Evolutionary conservation across 2,888 invertebrate genomes (phyloP), one percentile per base, ranked within the genome.

Genomic region (Sialis lutaria): DNA sequence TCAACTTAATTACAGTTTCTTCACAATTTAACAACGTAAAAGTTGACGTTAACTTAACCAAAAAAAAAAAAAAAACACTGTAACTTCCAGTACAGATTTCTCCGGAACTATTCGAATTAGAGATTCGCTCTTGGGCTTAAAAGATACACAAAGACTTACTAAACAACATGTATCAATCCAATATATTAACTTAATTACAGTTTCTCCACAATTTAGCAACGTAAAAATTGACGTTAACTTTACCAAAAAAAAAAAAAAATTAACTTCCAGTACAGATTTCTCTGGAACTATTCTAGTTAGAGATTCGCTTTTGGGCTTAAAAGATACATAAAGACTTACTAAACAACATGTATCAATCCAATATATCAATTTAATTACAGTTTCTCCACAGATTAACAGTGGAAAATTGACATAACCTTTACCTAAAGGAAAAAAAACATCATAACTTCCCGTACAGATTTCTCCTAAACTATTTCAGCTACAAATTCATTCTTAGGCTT

Each of bases 11-110:
- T 48, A 45, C 8, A 75, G 73, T 73, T 88, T 35, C 69, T 92
- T 7, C 80, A 88, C 53, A 60, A 90, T 8, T 68, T 96, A 42
- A 93, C 87, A 2, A 78, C 85, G 0, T 83, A 90, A 51, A 96
- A 97, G 64, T 62, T 96, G 46, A 62, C 81, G 43, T 58, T 73
- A 35, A 72, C 85, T 1, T 62, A 89, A 47, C 86, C 92, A 0
- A 75, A 74, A 48, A 60, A 69, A 51, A n/a, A n/a, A n/a, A n/a
- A 35, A 10, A 35, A 35, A 35, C 10, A 35, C 10, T 35, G 35
- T 35, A n/a, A 9, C 35, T 10, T n/a, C 4, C 9, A 10, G 35
- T n/a, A 35, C 35, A n/a, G 35, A n/a, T 35, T 10, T 10, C 9
- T 35, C 9, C 9, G 35, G 10, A 35, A 10, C 10, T 35, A 9